Conservation (phyloP, 2,797 vertebrate species). For the Lateolabrax maculatus region DNA sequence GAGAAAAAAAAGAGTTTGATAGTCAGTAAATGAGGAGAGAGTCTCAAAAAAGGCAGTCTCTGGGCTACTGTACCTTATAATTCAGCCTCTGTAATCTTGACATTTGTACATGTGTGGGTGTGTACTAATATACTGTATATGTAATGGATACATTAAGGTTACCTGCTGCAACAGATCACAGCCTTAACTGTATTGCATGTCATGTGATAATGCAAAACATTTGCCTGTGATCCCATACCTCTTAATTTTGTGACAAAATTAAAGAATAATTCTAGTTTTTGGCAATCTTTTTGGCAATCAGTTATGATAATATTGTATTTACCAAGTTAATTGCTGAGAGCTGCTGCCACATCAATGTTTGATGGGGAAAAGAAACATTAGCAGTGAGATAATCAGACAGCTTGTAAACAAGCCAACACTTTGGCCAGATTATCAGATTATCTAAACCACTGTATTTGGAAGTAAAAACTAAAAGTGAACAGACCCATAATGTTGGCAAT, state of each 20-base stretch:
- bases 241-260: not conserved
- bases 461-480: slow-evolving; percentile 18
- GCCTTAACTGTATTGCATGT: not conserved
- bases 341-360: not conserved
- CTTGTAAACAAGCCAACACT: slow-evolving; percentile 10
- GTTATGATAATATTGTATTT: not conserved
- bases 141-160: not conserved
- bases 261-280: not conserved
- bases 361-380: not conserved
- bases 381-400: slow-evolving; percentile 19
- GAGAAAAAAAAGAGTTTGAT: slow-evolving; percentile 19
- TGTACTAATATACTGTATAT: not conserved
- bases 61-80: not conserved
- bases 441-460: slow-evolving; percentile 27
- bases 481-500: slow-evolving; percentile 6
- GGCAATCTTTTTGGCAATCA: not conserved
- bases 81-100: not conserved
- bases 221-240: not conserved
- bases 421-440: slow-evolving; percentile 45
- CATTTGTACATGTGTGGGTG: not conserved
- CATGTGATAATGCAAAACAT: not conserved
- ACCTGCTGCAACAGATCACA: not conserved
- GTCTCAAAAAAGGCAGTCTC: not conserved
- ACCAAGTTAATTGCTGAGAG: not conserved
- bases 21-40: slow-evolving; percentile 18